Base-by-base conservation (phyloP, 2,797 vertebrate genomes). In the Syncerus caffer region DNA sequence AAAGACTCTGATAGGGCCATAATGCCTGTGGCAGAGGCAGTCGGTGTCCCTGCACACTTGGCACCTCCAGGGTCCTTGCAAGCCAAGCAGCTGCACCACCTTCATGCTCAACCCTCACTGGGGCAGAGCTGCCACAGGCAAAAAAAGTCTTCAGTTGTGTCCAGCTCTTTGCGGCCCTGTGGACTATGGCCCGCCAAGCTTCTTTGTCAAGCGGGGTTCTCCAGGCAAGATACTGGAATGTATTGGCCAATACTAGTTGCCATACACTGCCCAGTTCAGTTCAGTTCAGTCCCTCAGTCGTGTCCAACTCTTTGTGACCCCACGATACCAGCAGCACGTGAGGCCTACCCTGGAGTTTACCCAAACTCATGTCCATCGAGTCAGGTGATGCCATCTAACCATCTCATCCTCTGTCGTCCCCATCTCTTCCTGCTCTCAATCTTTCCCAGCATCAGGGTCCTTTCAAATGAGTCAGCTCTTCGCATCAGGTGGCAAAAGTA, bases 291-390 rank as follows among this genome's bases (percentile, higher is more conserved):
- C 2, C 0, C 17, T 67, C n/a, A 67, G n/a, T 12, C 4, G 0
- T 67, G 64, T 67, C 64, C 0, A 1, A 34, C 64, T 67, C 64
- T 34, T 21, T 67, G 64, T 2, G 1, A 34, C 17, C 64, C n/a
- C 64, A 67, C 67, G n/a, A 34, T 60, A 67, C 17, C 2, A n/a
- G 0, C 62, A 67, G 16, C 62, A 67, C 0, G 0, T 0, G 2
- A 34, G 16, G 31, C 16, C 31, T 67, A n/a, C 31, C 31, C 31
- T 34, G 0, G 16, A 67, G 62, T 67, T 8, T 2, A 67, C 31
- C 16, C 31, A 67, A 67, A 67, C 8, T 16, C 62, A 34, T 19
- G 7, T 19, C 31, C 62, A 19, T 19, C 0, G 1, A 67, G 4
- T 67, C 4, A n/a, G 1, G 62, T 67, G 31, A 10, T 67, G 8